phyloP scores from a whole-genome alignment of 2,113 vertebrate species.

The Ochotona princeps region DNA sequence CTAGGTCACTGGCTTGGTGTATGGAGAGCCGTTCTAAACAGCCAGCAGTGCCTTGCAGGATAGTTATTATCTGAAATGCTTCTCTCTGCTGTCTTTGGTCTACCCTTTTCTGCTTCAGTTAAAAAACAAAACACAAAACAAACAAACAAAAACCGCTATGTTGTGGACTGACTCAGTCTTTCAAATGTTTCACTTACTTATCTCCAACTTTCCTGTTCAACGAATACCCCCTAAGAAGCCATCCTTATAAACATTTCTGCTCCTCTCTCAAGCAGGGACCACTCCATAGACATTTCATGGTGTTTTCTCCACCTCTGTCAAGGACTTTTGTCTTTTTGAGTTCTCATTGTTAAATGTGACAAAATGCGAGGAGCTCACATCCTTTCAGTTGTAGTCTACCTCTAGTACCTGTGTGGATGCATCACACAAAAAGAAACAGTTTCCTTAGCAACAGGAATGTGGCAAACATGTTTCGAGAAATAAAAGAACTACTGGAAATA shows the following conservation, averaged over 20 bases:
- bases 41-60: neutral
- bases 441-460: slow-evolving; percentile 72
- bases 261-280: neutral
- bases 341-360: slow-evolving; percentile 55
- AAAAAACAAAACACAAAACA: neutral
- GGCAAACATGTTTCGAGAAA: fast-evolving
- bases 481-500: neutral
- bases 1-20: neutral
- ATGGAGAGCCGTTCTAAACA: fast-evolving
- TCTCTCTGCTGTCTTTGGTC: fast-evolving
- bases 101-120: neutral
- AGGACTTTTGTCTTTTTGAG: neutral
- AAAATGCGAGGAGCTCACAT: neutral
- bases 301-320: slow-evolving; percentile 20
- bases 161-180: neutral
- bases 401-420: slow-evolving; percentile 23
- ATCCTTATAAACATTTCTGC: neutral
- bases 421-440: slow-evolving; percentile 46
- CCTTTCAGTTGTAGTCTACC: neutral
- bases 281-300: neutral
- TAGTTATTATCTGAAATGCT: neutral
- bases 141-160: too few relatives aligned
- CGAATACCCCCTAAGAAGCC: neutral
- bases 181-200: neutral
- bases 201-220: neutral